Conservation (phyloP, 2,888 invertebrate species). For the Drosophila buzzatii region DNA sequence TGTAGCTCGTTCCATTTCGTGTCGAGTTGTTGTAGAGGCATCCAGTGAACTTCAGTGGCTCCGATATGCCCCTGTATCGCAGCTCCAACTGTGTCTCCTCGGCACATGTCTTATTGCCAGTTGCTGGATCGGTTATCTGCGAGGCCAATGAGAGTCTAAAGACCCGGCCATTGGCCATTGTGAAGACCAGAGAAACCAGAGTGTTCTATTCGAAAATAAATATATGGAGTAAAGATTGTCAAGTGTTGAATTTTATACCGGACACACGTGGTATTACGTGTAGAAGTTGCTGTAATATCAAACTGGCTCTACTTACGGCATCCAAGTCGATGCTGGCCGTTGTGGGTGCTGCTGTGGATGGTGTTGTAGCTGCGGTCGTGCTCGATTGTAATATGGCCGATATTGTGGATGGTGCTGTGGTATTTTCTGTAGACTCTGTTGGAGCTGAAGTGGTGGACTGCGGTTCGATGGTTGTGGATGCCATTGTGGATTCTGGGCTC, state of each 20-base stretch:
- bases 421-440: too few species aligned
- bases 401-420: background rate
- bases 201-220: conserved; percentile 17
- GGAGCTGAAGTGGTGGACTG: too few species aligned
- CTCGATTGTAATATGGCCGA: background rate
- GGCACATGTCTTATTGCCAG: conserved; percentile 27
- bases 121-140: conserved; percentile 26
- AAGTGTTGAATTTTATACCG: conserved; percentile 1
- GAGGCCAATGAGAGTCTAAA: conserved; percentile 19
- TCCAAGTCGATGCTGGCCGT: background rate
- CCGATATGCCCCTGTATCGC: conserved; percentile 13
- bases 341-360: background rate
- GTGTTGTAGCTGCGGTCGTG: background rate
- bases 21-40: conserved; percentile 23
- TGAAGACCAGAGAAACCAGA: conserved; percentile 26
- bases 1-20: background rate
- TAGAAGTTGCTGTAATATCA: background rate
- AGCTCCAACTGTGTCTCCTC: conserved; percentile 17
- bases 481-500: background rate
- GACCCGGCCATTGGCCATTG: conserved; percentile 19
- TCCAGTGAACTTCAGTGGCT: conserved; percentile 20
- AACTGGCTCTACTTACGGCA: conserved; percentile 25
- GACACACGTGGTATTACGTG: conserved; percentile 8
- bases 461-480: too few species aligned
- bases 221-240: conserved; percentile 1